phyloP scores from a whole-genome alignment of 2,797 vertebrate species.

The Acipenser transmontanus region DNA sequence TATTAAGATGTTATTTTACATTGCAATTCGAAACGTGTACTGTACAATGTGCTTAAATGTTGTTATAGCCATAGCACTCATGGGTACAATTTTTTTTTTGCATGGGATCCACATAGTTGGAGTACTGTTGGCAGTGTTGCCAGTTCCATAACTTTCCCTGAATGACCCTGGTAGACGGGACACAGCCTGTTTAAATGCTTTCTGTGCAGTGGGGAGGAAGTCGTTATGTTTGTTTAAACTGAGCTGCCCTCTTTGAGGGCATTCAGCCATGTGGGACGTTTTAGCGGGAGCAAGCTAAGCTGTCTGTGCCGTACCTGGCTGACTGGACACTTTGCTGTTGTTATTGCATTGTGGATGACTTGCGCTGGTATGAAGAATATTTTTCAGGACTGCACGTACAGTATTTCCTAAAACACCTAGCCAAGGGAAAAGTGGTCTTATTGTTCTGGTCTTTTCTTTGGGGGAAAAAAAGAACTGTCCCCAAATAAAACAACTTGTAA shows the following conservation, averaged over 20 bases:
- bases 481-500: too few species aligned
- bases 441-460: too few species aligned
- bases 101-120: too few species aligned
- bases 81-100: too few species aligned
- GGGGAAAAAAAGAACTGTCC: too few species aligned
- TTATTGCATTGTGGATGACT: neutral
- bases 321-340: neutral
- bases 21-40: too few species aligned
- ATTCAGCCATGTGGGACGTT: slow-evolving; percentile 55
- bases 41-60: too few species aligned
- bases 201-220: slow-evolving; percentile 69
- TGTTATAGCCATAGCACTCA: too few species aligned
- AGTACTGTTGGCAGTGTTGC: slow-evolving; percentile 12
- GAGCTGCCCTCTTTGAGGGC: slow-evolving; percentile 48
- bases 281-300: slow-evolving; percentile 53
- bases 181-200: slow-evolving; percentile 49
- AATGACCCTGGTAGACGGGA: slow-evolving; percentile 32
- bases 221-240: slow-evolving; percentile 71
- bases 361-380: neutral
- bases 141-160: slow-evolving; percentile 19
- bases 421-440: too few species aligned
- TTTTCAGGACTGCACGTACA: too few species aligned
- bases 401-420: too few species aligned
- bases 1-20: too few species aligned
- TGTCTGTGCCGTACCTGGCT: slow-evolving; percentile 1